Base-by-base conservation (phyloP, 1,140 invertebrate species). In the Armadillidium nasatum region DNA sequence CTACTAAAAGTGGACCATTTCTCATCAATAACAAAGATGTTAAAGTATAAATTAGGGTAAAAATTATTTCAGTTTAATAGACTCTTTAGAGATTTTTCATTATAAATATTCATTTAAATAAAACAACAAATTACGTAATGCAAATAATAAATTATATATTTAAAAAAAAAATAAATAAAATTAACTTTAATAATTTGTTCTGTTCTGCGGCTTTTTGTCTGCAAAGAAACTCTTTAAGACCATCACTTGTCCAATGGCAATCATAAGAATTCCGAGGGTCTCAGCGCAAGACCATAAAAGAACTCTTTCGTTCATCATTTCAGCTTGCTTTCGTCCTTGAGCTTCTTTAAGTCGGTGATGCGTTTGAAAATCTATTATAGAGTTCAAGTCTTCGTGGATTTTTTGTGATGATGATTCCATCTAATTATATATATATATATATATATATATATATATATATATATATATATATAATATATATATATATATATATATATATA, bases 201-300 rank as follows among this genome's bases (percentile, higher is more conserved):
- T 1, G 50, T 60, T 60, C 50, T 13, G 50, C 4, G 50, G 50
- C 50, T 60, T 60, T 60, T 79, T 81, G 22, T 98, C 96, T 74
- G 93, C 91, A 84, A 99, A 99, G 87, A 99, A 98, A 83, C 94
- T 96, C 83, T 94, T 94, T 10, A 99, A 86, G 73, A 98, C 88
- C 82, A 94, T 89, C 21, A 99, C 95, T 87, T 99, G 96, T 11
- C 90, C 90, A 74, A 98, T 87, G 21, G 91, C 90, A 54, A 96
- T 93, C 60, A 92, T 80, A 0, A 99, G 84, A 79, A 99, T 91
- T 43, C 93, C 90, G 0, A 92, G 76, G 23, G 95, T 94, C 86
- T 99, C 95, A 72, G 92, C 88, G 9, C 95, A 85, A 0, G 96
- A 97, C 95, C 96, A 99, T 85, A 90, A 90, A 80, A 95, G 87